Evolutionary conservation across 1,140 invertebrate species (phyloP), one percentile per base, ranked within the genome.

Genomic region (Rhyzopertha dominica): DNA sequence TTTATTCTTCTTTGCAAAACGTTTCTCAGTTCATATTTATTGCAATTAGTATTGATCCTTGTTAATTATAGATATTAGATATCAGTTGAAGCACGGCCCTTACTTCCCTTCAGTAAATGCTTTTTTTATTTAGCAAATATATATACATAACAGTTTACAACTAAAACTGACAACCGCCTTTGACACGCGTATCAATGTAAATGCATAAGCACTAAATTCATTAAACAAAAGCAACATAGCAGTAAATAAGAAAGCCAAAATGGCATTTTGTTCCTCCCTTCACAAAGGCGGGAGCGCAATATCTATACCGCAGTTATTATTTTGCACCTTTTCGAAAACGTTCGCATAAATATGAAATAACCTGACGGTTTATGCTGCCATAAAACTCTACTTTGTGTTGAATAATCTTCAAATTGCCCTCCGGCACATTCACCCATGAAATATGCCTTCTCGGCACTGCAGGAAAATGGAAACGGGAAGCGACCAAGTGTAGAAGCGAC

Each of bases 401-500:
- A 64, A 64, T 61, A 64, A 64, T 64, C 62, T 64, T 62, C 60
- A 61, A 64, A 61, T 61, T 62, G 60, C 54, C 58, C 47, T 36
- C 49, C 56, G 56, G 62, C 59, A 61, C 58, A 61, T 59, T 62
- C 50, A 43, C 47, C 48, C 45, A 47, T 60, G 55, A 62, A 62
- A 62, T 61, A 54, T 54, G 52, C 43, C 41, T 46, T 37, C 43
- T 47, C 53, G 50, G 43, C 28, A 24, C 49, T 8, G 42, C 36
- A 29, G 43, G 51, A 51, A 57, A 59, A 56, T 51, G 58, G 55
- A 53, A 54, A 56, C 45, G 47, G 35, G 49, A 53, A 43, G 49
- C 53, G 56, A 19, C 48, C 49, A 53, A 49, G 61, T 61, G 58
- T 53, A 54, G 58, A 62, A 59, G 58, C 61, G 61, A 59, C 56